phyloP scores from a whole-genome alignment of 2,888 invertebrate species.

The Noctua pronuba region DNA sequence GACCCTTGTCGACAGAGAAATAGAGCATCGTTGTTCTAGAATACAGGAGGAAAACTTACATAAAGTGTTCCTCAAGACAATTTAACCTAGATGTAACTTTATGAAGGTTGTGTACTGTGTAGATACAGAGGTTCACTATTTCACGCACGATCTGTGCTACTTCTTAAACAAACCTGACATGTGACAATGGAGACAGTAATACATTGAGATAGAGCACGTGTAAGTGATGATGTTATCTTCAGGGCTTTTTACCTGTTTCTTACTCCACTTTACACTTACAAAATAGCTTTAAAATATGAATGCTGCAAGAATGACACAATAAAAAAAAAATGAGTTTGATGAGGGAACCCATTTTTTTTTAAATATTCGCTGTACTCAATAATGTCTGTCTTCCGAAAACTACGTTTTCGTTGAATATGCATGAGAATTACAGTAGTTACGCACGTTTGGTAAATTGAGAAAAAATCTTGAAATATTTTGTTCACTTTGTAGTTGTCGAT shows the following conservation, averaged over 20 bases:
- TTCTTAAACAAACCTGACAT: constrained; percentile 18
- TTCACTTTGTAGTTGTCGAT: neutral
- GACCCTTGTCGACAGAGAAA: neutral
- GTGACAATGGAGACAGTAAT: constrained; percentile 6
- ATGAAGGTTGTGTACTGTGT: neutral
- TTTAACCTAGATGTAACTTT: neutral
- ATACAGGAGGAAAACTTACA: neutral
- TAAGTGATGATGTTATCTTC: too few species aligned
- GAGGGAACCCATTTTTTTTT: too few species aligned
- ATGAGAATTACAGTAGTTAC: neutral
- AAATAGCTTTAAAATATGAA: neutral
- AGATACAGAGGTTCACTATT: neutral
- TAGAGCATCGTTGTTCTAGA: neutral
- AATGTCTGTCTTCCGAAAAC: neutral
- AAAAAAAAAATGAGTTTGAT: too few species aligned
- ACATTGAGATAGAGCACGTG: neutral
- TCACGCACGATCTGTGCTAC: neutral
- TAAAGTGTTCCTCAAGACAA: neutral
- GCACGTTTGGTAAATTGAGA: neutral
- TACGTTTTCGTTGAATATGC: neutral
- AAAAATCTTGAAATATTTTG: neutral
- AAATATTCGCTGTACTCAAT: neutral
- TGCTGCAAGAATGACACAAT: neutral
- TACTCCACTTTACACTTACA: too few species aligned
- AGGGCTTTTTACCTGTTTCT: neutral